Percentiles rank a stretch among this genome's conserved stretches.
Evolutionary conservation across 1,140 invertebrate species (phyloP).

Genomic region (Zaprionus camerounensis): DNA sequence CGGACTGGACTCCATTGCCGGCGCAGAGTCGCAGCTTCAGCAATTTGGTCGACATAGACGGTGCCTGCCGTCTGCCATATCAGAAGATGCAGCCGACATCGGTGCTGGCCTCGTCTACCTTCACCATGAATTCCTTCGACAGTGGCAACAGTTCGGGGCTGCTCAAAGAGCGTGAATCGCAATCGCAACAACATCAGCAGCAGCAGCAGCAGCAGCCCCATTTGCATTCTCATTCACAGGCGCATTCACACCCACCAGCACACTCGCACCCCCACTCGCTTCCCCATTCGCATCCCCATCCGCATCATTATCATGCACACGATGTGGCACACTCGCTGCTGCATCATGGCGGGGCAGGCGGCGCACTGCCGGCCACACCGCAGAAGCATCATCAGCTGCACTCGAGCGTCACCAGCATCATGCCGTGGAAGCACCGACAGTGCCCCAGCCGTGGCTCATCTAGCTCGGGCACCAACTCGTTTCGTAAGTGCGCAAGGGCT

Average conservation of each 20-base stretch:
- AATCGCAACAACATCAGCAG: slow-evolving; percentile 49
- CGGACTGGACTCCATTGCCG: slow-evolving; percentile 65
- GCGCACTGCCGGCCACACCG: slow-evolving; percentile 58
- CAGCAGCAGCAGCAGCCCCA: slow-evolving; percentile 42
- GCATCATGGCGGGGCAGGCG: slow-evolving; percentile 35
- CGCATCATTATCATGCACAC: slow-evolving; percentile 72
- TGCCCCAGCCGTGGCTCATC: slow-evolving; percentile 82
- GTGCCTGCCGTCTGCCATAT: slow-evolving; percentile 69
- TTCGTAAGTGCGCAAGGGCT: slow-evolving; percentile 70
- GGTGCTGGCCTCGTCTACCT: slow-evolving; percentile 60
- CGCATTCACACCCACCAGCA: slow-evolving; percentile 37
- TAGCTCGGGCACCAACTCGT: slow-evolving; percentile 82
- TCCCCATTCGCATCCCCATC: slow-evolving; percentile 47
- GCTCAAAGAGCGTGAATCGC: slow-evolving; percentile 76
- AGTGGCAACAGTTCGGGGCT: slow-evolving; percentile 65
- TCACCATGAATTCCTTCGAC: slow-evolving; percentile 75
- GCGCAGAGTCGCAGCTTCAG: slow-evolving; percentile 79
- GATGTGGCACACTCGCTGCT: slow-evolving; percentile 50
- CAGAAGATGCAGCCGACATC: slow-evolving; percentile 66
- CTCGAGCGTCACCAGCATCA: slow-evolving; percentile 78
- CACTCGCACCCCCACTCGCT: slow-evolving; percentile 47
- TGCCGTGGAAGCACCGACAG: slow-evolving; percentile 83
- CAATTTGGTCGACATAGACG: slow-evolving; percentile 79
- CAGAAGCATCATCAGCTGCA: slow-evolving; percentile 78
- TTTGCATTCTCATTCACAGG: slow-evolving; percentile 23